Conservation (phyloP, 2,888 invertebrate genomes). For the Mythimna lalbum region DNA sequence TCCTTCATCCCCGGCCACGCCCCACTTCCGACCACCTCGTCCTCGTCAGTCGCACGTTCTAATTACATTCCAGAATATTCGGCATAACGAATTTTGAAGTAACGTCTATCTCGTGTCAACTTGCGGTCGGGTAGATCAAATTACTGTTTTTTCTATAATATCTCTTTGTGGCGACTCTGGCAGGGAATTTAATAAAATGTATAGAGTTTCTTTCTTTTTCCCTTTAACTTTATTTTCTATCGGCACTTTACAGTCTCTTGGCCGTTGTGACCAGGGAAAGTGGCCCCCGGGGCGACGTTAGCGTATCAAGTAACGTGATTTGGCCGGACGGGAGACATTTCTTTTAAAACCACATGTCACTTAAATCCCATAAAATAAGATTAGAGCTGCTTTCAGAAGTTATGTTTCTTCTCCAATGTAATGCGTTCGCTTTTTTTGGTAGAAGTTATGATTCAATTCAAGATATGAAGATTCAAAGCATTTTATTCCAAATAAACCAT, state of each 20-base stretch:
- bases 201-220: constrained; percentile 42
- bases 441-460: constrained; percentile 28
- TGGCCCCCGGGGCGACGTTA: constrained; percentile 28
- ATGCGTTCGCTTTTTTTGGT: neutral
- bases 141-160: constrained; percentile 55
- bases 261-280: constrained; percentile 33
- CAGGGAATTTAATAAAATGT: constrained; percentile 61
- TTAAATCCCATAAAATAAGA: constrained; percentile 32
- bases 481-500: too few relatives aligned
- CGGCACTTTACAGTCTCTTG: constrained; percentile 43
- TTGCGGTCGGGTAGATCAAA: constrained; percentile 54
- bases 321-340: constrained; percentile 13
- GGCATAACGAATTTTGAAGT: constrained; percentile 45
- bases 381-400: constrained; percentile 11
- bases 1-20: constrained; percentile 32
- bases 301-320: constrained; percentile 53
- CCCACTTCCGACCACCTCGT: constrained; percentile 36
- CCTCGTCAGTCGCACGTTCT: constrained; percentile 38
- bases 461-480: too few relatives aligned
- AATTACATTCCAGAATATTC: constrained; percentile 62
- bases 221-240: constrained; percentile 56
- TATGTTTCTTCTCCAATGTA: neutral
- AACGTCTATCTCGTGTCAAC: constrained; percentile 61
- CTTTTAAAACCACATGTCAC: constrained; percentile 30
- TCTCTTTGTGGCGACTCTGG: constrained; percentile 50